A percentile compares a stretch with the other conserved stretches of the same genome.
Evolutionary conservation across 2,888 invertebrate species (phyloP).

Genomic region (Epistrophella euchroma): DNA sequence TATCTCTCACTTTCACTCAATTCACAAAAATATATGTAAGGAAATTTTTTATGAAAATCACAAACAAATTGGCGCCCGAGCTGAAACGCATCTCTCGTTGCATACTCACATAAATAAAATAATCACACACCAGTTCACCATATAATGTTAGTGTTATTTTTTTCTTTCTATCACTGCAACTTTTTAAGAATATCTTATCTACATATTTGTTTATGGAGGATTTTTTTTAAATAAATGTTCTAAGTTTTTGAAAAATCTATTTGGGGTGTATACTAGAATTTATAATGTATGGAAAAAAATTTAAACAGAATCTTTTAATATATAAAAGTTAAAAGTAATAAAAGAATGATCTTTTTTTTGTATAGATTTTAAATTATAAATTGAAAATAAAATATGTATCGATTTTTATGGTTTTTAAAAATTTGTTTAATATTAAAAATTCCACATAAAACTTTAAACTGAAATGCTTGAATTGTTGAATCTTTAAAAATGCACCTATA

Average conservation of each 20-base stretch:
- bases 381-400: no score
- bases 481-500: no score
- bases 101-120: conserved; percentile 49
- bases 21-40: conserved; percentile 36
- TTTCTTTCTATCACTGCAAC: conserved; percentile 48
- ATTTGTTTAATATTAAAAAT: no score
- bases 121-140: conserved; percentile 56
- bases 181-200: background rate
- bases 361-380: no score
- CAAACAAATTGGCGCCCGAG: conserved; percentile 70
- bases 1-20: conserved; percentile 9
- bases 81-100: conserved; percentile 63
- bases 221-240: background rate
- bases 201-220: conserved; percentile 9
- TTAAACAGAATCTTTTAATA: no score
- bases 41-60: conserved; percentile 16
- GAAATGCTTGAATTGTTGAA: no score
- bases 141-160: conserved; percentile 27
- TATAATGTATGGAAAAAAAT: no score
- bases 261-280: no score
- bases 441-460: no score
- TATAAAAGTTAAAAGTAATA: no score
- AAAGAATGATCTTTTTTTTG: no score
- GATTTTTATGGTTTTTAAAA: no score
- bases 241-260: background rate